These are phyloP conservation scores for Trematomus bernacchii DNA, from an alignment of 2,797 vertebrate species.

Conservation along the genomic window DNA sequence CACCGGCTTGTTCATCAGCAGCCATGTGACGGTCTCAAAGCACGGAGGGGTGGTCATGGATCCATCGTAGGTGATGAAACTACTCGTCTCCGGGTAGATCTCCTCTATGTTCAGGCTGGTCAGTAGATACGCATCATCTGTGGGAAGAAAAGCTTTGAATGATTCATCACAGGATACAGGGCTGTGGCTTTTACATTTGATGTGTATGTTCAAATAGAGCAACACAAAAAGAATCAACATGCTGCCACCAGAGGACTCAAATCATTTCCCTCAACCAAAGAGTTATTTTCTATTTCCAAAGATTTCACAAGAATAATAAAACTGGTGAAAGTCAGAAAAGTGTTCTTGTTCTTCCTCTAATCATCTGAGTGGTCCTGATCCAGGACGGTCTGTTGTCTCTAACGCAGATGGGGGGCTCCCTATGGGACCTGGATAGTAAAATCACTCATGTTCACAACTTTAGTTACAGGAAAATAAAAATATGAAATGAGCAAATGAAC, in stretches of 20 bases:
- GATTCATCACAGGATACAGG: neutral
- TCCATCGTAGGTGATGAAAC: slow-evolving; percentile 98
- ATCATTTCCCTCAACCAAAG: neutral
- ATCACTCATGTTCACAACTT: no score
- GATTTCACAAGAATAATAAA: neutral
- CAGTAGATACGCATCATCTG: slow-evolving; percentile 98
- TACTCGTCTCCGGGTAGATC: slow-evolving; percentile 96
- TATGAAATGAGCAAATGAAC: no score
- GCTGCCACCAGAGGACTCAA: neutral
- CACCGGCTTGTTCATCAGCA: slow-evolving; percentile 99
- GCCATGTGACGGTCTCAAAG: slow-evolving; percentile 97
- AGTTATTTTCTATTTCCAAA: neutral
- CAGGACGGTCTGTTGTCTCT: no score
- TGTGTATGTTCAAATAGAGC: neutral
- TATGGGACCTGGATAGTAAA: no score
- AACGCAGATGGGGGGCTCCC: no score
- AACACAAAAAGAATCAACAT: neutral
- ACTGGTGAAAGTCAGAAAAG: neutral
- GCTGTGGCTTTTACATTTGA: neutral
- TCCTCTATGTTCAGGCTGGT: slow-evolving; percentile 97
- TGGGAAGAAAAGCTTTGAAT: slow-evolving; percentile 31
- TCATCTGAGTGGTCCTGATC: neutral
- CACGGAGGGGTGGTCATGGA: slow-evolving; percentile 99
- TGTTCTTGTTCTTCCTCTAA: neutral
- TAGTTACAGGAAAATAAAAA: no score